Evolutionary conservation across 2,797 vertebrate genomes (phyloP), one percentile per base, ranked within the genome.

Genomic region (Phyllotis vaccarum): DNA sequence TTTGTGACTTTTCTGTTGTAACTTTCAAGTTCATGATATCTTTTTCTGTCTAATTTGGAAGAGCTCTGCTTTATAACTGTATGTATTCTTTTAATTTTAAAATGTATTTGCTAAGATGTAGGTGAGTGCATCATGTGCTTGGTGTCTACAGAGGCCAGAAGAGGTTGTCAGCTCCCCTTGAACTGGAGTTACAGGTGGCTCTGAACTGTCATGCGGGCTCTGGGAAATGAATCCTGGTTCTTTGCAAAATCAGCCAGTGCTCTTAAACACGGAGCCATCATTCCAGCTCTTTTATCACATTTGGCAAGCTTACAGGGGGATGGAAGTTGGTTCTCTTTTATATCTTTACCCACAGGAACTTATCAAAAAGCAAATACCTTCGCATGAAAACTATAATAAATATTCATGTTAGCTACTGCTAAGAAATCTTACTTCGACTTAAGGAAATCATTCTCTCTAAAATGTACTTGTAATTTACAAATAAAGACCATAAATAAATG

Each of bases 41-140:
- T 66, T 95, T 96, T 64, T 2, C 62, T 60, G n/a, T 95, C 52
- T 87, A 90, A 96, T 96, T 94, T 91, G 68, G 46, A 66, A 96
- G 90, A 95, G 89, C 19, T 75, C 10, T 97, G 89, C 85, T 96
- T 91, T 96, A 96, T 97, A 97, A 97, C 89, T 89, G 60, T 66
- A 81, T 43, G 40, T 78, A 86, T 90, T 91, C 52, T 95, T 96
- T 68, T n/a, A 83, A 46, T 76, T 91, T 90, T n/a, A 27, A 52
- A 68, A n/a, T 85, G 93, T 74, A 22, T 87, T 54, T 94, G 37
- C 17, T 52, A 46, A 68, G 82, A 52, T 49, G 34, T 68, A 68
- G 24, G 19, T 29, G 16, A 82, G 37, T n/a, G 31, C 2, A 62
- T 4, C 40, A 31, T 81, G 54, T 13, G 12, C 43, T 31, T 49